Evolutionary conservation across 2,888 invertebrate genomes (phyloP), one percentile per base, ranked within the genome.

Genomic region (Drosophila merina): DNA sequence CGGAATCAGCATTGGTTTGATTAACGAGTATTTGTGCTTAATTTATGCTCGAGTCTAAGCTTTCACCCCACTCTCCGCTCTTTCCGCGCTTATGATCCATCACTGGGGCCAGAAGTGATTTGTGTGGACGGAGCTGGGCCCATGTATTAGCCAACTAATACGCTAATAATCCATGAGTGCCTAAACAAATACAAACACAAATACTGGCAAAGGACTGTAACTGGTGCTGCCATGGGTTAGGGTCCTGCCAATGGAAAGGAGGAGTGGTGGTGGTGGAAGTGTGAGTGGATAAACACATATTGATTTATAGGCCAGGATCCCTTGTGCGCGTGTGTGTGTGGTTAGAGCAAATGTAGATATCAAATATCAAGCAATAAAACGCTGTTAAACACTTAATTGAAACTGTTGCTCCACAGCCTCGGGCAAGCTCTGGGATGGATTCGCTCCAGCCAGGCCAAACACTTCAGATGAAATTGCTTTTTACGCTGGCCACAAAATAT

Each of bases 311-410:
- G 49, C 64, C 20, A 9, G 48, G 48, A 47, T 55, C 52, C 64
- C 51, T 62, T n/a, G 28, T 5, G 28, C 26, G 36, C 48, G 47
- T 25, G 33, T 26, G 12, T 30, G 14, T 72, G 44, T 50, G 63
- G 57, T 25, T 47, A n/a, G 30, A 66, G 67, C 55, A 56, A 64
- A 58, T 79, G 68, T 57, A 59, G 67, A 63, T 79, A 83, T 83
- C 80, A 78, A 85, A 87, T 82, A 68, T 79, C 76, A 67, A 56
- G 83, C 87, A 83, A 83, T 83, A 87, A 83, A 83, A 85, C 66
- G 58, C 72, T 68, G 83, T 76, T 87, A 82, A 87, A 85, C 82
- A 87, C 82, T 83, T 83, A 83, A 83, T 83, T 83, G 88, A 79
- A 83, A 87, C 82, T 87, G 87, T 87, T 83, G 87, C 79, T 77